These are phyloP conservation scores for Aspidoscelis tigris DNA, from an alignment of 2,113 vertebrate genomes.

Conservation along the genomic window DNA sequence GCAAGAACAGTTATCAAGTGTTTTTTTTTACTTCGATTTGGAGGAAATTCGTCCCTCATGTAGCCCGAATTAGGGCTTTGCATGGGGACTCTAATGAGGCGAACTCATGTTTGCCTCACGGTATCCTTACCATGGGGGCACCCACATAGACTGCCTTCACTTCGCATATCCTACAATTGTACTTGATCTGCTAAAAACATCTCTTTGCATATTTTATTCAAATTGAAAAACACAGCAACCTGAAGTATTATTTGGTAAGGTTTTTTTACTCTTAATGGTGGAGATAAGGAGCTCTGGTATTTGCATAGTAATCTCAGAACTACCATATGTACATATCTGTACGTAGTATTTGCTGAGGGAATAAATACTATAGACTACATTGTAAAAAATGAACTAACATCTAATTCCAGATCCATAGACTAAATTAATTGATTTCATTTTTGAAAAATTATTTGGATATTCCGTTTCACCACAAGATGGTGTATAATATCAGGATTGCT, in stretches of 20 bases:
- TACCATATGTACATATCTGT: not conserved
- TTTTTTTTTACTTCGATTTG: no score
- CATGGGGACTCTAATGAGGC: no score
- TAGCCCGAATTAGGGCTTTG: no score
- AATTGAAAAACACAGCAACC: not conserved
- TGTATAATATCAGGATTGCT: constrained; percentile 3
- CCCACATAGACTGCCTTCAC: no score
- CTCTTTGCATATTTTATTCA: not conserved
- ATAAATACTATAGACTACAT: not conserved
- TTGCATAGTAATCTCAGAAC: not conserved
- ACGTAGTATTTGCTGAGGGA: not conserved
- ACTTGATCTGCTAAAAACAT: not conserved
- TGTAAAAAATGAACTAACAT: not conserved
- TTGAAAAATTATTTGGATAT: not conserved
- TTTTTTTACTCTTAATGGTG: not conserved
- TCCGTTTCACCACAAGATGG: constrained; percentile 33
- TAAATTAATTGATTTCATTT: not conserved
- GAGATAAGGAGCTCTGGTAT: not conserved
- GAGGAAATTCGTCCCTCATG: no score
- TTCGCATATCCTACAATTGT: not conserved
- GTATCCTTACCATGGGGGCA: no score
- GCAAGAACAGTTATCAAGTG: no score
- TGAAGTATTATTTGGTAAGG: not conserved
- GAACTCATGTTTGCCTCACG: no score
- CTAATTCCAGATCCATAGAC: not conserved